Base-by-base conservation (phyloP, 1,140 invertebrate genomes). In the Caenorhabditis remanei region DNA sequence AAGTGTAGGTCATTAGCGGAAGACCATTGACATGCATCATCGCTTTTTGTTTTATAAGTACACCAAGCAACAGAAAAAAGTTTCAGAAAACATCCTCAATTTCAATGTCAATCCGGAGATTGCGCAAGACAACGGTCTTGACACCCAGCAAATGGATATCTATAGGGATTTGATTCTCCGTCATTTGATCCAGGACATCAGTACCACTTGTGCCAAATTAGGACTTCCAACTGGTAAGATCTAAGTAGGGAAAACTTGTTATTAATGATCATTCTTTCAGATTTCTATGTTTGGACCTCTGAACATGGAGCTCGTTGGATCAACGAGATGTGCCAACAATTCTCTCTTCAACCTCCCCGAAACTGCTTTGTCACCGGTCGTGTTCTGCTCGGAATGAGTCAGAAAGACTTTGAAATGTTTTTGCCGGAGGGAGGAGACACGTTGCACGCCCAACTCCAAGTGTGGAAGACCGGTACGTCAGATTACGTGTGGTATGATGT, bases 381-480 rank as follows among this genome's bases (percentile, higher is more conserved):
- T 21, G 88, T 87, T 24, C 86, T 94, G 53, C 90, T 93, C 67
- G 71, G 50, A 9, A 87, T 94, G 65, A 87, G 88, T 4, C 89
- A 90, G 48, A 90, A 91, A 13, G 92, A 93, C n/a, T 93, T 94
- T 40, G 85, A 83, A 67, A 82, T 87, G 1, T 84, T 89, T 43
- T 90, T 90, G 16, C 91, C 92, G 13, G 90, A 90, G n/a, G 90
- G 90, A 8, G 93, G 93, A 0, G 88, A 92, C 8, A 92, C 90
- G n/a, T 83, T 94, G 3, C 91, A 90, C 86, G 90, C 91, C 32
- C 93, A 93, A 50, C 88, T 94, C 9, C 93, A 93, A 83, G 88
- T 94, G 4, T 94, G 93, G 93, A 93, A 92, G 88, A 93, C 90
- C 86, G 93, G 93, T 94, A 89, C 90, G 90, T 48, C 32, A 53